Evolutionary conservation across 2,888 invertebrate species (phyloP), one percentile per base, ranked within the genome.

Genomic region (Xestoiulus laeticollis): DNA sequence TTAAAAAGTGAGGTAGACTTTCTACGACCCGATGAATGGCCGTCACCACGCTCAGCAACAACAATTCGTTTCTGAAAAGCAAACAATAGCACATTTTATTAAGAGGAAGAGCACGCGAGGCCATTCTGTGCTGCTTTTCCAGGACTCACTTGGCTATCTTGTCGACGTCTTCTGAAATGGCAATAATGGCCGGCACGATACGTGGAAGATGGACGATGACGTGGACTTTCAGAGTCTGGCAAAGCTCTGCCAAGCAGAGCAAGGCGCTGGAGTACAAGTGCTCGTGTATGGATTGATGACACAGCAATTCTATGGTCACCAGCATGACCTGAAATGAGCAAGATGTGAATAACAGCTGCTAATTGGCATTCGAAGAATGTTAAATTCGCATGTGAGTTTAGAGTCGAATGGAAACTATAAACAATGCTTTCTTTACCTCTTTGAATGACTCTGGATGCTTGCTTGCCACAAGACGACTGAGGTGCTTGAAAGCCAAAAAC

Each of bases 11-110:
- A 0, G 96, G 95, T 82, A 98, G 91, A 38, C 95, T 95, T 91
- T 96, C 96, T 5, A 97, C 94, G 78, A 98, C 94, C 92, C 96
- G 97, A 88, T 96, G 95, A 48, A 97, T 92, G 0, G 96, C 95
- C 2, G 96, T 96, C 1, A 97, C 94, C 8, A 95, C 94, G 91
- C 96, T 96, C 26, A 95, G 91, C n/a, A 95, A 89, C 33, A 92
- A 90, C 88, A 92, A 89, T 87, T 92, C 92, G 89, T 91, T 90
- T 38, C 91, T 92, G 90, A 32, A 90, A 90, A 78, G 14, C 22
- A 85, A 53, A 33, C 26, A 43, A 59, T 16, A 38, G 78, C 0
- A 14, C 14, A 78, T 32, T 8, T 26, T 68, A n/a, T 16, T 16
- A 30, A 19, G 3, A 0, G 16, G 30, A 32, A 30, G 78, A 78